A percentile compares a stretch with the other conserved stretches of the same genome.
These are phyloP conservation scores for Crotophaga sulcirostris DNA, from an alignment of 2,113 vertebrate genomes.

Conservation along the genomic window DNA sequence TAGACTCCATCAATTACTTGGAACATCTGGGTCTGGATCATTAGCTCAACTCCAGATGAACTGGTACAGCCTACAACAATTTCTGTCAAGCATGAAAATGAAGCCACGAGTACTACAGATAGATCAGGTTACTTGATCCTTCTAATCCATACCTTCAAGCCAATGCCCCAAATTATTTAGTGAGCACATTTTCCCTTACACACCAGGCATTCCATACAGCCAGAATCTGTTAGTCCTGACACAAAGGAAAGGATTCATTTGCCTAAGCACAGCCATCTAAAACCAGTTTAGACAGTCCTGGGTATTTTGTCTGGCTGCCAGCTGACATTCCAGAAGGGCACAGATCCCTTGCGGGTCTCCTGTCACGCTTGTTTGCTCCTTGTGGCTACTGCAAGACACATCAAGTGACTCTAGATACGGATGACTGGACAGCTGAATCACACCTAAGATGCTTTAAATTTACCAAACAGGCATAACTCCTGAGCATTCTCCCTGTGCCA, in stretches of 20 bases:
- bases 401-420: not conserved
- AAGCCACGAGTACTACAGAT: not conserved
- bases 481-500: not conserved
- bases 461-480: not conserved
- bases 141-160: slow-evolving; percentile 36
- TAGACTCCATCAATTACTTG: not conserved
- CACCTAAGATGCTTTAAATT: not conserved
- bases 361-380: rapidly evolving
- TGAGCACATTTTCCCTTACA: not conserved
- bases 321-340: not conserved
- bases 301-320: not conserved
- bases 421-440: rapidly evolving
- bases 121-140: slow-evolving; percentile 15
- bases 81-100: slow-evolving; percentile 12
- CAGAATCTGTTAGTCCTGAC: not conserved
- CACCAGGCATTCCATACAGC: not conserved
- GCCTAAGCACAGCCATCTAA: not conserved
- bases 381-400: not conserved
- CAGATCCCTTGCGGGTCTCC: rapidly evolving
- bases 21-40: not conserved
- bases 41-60: slow-evolving; percentile 8
- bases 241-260: not conserved
- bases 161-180: not conserved
- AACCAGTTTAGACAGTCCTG: not conserved
- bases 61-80: not conserved